Base-by-base conservation (phyloP, 2,113 vertebrate species). In the Triplophysa tibetana region DNA sequence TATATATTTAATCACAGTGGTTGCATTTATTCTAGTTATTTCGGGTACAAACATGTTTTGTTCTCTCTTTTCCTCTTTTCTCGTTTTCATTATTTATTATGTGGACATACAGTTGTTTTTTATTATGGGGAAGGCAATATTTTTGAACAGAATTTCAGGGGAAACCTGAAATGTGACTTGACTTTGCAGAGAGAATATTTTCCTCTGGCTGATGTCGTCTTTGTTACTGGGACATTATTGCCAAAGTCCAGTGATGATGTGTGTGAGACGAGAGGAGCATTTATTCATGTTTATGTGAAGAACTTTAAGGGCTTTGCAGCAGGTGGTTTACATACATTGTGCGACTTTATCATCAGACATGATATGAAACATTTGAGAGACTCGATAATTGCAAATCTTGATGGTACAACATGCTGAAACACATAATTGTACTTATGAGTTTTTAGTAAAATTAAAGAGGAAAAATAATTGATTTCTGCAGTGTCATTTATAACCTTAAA, bases 211-310 rank as follows among this genome's bases (percentile, higher is more conserved):
- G 80, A 75, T 72, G 87, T 90, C 91, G 92, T 91, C 91, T 93
- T 92, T 88, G 90, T 88, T 90, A 90, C 85, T 43, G 88, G 88
- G 89, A 89, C 89, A 85, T 83, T 89, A 77, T 93, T 93, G 91
- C 92, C 93, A 93, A 93, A 93, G 82, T 80, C 81, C 77, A 87
- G 87, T 85, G 70, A 86, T 80, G 13, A 72, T 77, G 43, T 82
- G 67, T 14, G 58, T 82, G 74, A 78, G 79, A 43, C 12, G 43
- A 45, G 43, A 45, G 12, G 70, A 52, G 41, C 24, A 67, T 50
- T 26, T 14, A 78, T 72, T 83, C 48, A 38, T 64, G 76, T 54
- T 84, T 80, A 88, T 83, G 48, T 85, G 87, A 85, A 88, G 86
- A 89, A 89, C 81, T 83, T 86, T 85, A 94, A 93, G 93, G 92